Base-by-base conservation (phyloP, 2,888 invertebrate genomes). In the Drosophila tanythrix region DNA sequence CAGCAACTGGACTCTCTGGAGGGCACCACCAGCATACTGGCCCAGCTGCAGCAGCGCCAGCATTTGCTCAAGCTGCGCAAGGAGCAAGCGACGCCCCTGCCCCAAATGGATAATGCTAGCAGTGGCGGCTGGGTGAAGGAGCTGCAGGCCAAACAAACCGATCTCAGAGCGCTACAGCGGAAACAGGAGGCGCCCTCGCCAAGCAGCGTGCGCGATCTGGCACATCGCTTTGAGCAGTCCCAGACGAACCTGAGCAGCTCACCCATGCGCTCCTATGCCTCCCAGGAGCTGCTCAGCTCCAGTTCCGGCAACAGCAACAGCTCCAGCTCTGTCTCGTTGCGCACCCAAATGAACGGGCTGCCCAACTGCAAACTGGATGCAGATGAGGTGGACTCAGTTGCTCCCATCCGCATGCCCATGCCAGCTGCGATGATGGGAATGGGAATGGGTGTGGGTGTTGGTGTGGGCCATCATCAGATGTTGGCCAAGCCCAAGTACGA, bases 121-220 rank as follows among this genome's bases (percentile, higher is more conserved):
- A 51, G 3, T 15, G 51, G 63, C 66, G 82, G 68, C 15, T 97
- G 97, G 96, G 92, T 97, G 18, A 95, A 95, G 84, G 97, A 97
- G 91, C 92, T 97, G 38, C 97, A 97, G 93, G 96, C 96, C 0
- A 97, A 73, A 92, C 96, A 97, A 93, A 96, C 95, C 8, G 95
- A 95, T 65, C 92, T 95, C 66, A 93, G 94, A 83, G 94, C 93
- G 73, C 74, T 77, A 56, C 89, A 89, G 55, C 82, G 82, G 50
- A 73, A 82, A 25, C 82, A 81, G 50, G 90, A 91, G 53, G 79
- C 80, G 7, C 81, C 82, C 15, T 82, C 89, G 38, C 81, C 88
- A 2, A 89, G 83, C 71, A 88, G 87, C 43, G 97, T 98, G 0
- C 95, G 95, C 92, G 97, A 97, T 92, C 94, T 98, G 89, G 97